These are phyloP conservation scores for Epinephelus fuscoguttatus DNA, from an alignment of 2,113 vertebrate species.

Conservation along the genomic window DNA sequence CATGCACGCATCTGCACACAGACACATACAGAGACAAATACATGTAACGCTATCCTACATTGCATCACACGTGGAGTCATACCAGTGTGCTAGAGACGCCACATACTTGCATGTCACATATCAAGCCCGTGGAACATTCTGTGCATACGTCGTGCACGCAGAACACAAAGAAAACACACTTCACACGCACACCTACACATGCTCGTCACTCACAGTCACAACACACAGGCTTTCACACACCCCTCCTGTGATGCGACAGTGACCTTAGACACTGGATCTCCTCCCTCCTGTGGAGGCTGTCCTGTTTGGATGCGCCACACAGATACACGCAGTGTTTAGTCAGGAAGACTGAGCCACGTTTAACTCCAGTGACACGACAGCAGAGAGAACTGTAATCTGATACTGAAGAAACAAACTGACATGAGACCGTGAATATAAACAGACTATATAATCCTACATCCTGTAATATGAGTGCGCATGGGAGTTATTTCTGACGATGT, in stretches of 20 bases:
- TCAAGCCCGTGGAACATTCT: neutral
- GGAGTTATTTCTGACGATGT: neutral
- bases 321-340: slow-evolving; percentile 42
- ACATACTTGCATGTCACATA: neutral
- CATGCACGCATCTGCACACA: neutral
- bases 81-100: neutral
- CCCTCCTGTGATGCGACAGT: slow-evolving; percentile 49
- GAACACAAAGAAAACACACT: slow-evolving; percentile 26
- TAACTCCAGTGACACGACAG: slow-evolving; percentile 45
- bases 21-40: neutral
- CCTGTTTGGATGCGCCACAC: slow-evolving; percentile 42
- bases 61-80: slow-evolving; percentile 15
- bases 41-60: neutral
- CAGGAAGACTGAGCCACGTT: slow-evolving; percentile 48
- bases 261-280: slow-evolving; percentile 61
- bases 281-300: slow-evolving; percentile 44
- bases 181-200: slow-evolving; percentile 26
- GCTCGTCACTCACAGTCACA: slow-evolving; percentile 31
- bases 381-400: slow-evolving; percentile 33
- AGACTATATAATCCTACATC: neutral
- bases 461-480: neutral
- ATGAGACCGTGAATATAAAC: neutral
- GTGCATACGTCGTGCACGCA: neutral
- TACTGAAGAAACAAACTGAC: neutral
- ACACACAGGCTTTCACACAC: slow-evolving; percentile 53